A percentile compares a stretch with the other conserved stretches of the same genome.
phyloP scores from a whole-genome alignment of 2,113 vertebrate species.

The Pteronura brasiliensis region DNA sequence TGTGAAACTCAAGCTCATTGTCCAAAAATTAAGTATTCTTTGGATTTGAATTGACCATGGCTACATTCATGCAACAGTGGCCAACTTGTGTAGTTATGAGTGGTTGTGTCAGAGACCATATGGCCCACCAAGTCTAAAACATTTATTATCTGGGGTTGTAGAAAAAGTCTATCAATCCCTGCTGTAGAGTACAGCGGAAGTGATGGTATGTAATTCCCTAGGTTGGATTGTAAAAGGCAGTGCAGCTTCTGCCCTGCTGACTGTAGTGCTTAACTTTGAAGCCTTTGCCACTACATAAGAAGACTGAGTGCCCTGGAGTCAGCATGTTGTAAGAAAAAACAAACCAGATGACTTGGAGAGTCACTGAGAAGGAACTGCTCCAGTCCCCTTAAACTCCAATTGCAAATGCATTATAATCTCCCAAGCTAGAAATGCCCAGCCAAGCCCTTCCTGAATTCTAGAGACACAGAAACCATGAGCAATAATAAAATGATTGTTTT shows the following conservation, averaged over 20 bases:
- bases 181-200: background rate
- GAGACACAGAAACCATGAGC: background rate
- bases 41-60: background rate
- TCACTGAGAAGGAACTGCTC: background rate
- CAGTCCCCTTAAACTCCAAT: background rate
- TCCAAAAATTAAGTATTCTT: background rate
- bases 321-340: background rate
- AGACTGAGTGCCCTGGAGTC: background rate
- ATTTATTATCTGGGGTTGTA: background rate
- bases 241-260: background rate
- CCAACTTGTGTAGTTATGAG: background rate
- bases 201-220: background rate
- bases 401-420: background rate
- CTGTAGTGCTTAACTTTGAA: background rate
- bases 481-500: background rate
- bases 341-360: background rate
- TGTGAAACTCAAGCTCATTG: background rate
- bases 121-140: background rate
- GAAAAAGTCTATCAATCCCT: background rate
- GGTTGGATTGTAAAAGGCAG: background rate
- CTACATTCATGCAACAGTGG: background rate
- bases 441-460: background rate
- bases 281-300: background rate
- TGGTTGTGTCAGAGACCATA: background rate
- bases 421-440: background rate